Evolutionary conservation across 2,888 invertebrate species (phyloP).

Genomic region (Lepidocyrtoides sp.): DNA sequence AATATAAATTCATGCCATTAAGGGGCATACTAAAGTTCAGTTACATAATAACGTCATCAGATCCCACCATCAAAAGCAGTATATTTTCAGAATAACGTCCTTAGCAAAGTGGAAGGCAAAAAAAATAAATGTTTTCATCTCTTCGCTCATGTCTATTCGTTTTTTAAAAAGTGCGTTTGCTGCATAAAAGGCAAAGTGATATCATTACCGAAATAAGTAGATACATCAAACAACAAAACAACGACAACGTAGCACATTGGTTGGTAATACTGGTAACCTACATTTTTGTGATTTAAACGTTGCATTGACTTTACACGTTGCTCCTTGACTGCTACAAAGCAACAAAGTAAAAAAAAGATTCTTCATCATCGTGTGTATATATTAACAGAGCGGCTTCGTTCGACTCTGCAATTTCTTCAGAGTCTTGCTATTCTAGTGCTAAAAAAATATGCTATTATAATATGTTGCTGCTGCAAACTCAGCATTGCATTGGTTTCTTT

Average conservation of each 20-base stretch:
- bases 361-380: slow-evolving; percentile 61
- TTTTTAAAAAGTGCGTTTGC: slow-evolving; percentile 25
- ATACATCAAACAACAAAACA: slow-evolving; percentile 1
- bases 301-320: slow-evolving; percentile 70
- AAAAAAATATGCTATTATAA: too few species aligned
- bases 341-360: slow-evolving; percentile 54
- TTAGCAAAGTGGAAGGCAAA: slow-evolving; percentile 12
- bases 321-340: slow-evolving; percentile 68
- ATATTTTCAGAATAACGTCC: slow-evolving; percentile 11
- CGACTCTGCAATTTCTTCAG: neutral
- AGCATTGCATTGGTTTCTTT: neutral
- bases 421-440: neutral
- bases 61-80: neutral
- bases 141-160: neutral
- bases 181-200: slow-evolving; percentile 33
- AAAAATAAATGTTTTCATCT: neutral
- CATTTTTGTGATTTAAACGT: slow-evolving; percentile 72
- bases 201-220: slow-evolving; percentile 18
- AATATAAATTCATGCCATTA: slow-evolving; percentile 21
- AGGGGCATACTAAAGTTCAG: slow-evolving; percentile 14
- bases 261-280: slow-evolving; percentile 67
- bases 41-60: slow-evolving; percentile 15
- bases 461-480: slow-evolving; percentile 50
- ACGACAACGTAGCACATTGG: slow-evolving; percentile 4
- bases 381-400: slow-evolving; percentile 36